phyloP scores from a whole-genome alignment of 1,140 invertebrate genomes.

The Reticulitermes speratus region DNA sequence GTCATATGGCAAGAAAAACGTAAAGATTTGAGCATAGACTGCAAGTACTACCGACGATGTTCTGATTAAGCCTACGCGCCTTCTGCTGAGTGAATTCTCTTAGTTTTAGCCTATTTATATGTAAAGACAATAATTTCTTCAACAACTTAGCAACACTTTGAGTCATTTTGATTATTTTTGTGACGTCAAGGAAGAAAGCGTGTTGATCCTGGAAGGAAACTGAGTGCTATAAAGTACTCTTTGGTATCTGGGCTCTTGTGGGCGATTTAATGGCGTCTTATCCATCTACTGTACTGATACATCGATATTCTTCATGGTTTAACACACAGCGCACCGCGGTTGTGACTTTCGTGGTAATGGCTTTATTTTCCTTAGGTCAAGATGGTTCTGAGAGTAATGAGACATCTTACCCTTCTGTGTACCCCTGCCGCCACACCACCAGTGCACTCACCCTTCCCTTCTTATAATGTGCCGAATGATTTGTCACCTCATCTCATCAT shows the following conservation, averaged over 20 bases:
- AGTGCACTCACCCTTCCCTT: not conserved
- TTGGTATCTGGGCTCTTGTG: not conserved
- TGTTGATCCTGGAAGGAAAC: not conserved
- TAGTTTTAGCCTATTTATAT: too few species aligned
- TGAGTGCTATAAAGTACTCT: not conserved
- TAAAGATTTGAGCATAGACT: too few species aligned
- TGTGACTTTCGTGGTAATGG: not conserved
- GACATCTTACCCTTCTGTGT: not conserved
- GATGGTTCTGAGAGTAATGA: not conserved
- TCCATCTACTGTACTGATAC: not conserved
- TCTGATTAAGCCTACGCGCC: too few species aligned
- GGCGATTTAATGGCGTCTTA: not conserved
- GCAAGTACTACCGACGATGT: too few species aligned
- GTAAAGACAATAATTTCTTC: too few species aligned
- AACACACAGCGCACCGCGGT: not conserved
- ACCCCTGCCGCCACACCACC: not conserved
- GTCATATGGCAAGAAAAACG: too few species aligned
- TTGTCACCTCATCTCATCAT: not conserved
- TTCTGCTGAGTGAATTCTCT: too few species aligned
- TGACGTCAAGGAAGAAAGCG: not conserved
- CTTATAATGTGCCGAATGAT: not conserved
- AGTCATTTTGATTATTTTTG: not conserved
- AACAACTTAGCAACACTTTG: too few species aligned
- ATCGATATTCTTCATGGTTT: not conserved
- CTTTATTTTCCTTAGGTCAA: constrained; percentile 5